Base-by-base conservation (phyloP, 2,888 invertebrate species). In the Xestoiulus laeticollis region DNA sequence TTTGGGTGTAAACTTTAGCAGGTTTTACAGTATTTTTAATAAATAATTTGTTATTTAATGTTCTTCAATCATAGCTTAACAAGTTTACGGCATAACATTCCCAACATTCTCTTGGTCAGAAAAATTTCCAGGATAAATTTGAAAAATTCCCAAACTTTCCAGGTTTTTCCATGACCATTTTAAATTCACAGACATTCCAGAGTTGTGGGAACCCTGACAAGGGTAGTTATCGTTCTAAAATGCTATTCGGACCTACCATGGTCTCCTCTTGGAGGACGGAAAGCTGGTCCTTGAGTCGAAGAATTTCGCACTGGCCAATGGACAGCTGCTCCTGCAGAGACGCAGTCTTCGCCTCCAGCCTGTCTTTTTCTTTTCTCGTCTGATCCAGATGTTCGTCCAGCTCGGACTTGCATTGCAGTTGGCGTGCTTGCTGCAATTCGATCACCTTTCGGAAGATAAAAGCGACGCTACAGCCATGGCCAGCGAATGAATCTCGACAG, bases 401-500 rank as follows among this genome's bases (percentile, higher is more conserved):
- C 91, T 96, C 96, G 78, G 95, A 94, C 90, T 95, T 95, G 90
- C 94, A 95, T 89, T 94, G 94, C 44, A 95, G 92, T 87, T 96
- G 95, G 59, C 91, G 90, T 68, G 91, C 91, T 87, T 91, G 91
- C 89, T 92, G 91, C 88, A 96, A 91, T 90, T 96, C 96, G 85
- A 93, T 93, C 89, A 96, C 95, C 93, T 93, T 89, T 38, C 19
- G 26, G 12, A 82, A 19, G 19, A 43, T 43, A 82, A 87, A 87
- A 19, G 22, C 30, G 33, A 59, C 14, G 16, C 1, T 87, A 14
- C 33, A 30, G 48, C 30, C 14, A 44, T 22, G 26, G n/a, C 16
- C 22, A 59, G 19, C 48, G 10, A 26, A 30, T 87, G 30, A 32
- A 6, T 14, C 12, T 3, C 59, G 59, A 59, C 59, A 48, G 16